phyloP scores from a whole-genome alignment of 2,113 vertebrate genomes.

The Hemicordylus capensis region DNA sequence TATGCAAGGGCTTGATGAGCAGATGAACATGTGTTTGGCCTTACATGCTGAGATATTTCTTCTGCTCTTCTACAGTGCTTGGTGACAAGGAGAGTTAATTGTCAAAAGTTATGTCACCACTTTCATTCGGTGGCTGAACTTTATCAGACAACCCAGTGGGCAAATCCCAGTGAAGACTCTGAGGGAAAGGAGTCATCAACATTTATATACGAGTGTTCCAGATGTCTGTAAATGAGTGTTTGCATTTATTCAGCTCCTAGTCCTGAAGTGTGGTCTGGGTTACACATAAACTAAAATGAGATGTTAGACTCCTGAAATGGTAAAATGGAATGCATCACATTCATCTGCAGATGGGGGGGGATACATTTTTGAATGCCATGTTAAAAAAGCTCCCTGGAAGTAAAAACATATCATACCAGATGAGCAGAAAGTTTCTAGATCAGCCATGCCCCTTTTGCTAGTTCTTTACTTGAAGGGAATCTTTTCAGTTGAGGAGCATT shows the following conservation, averaged over 20 bases:
- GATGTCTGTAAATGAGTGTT: not conserved
- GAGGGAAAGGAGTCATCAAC: conserved; percentile 10
- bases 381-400: no score
- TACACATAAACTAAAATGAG: no score
- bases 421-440: no score
- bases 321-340: no score
- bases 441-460: no score
- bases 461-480: no score
- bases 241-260: not conserved
- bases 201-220: fast-evolving
- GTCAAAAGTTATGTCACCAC: conserved; percentile 36
- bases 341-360: no score
- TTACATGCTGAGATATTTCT: conserved; percentile 39
- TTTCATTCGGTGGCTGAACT: conserved; percentile 17
- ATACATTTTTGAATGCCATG: no score
- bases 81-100: not conserved
- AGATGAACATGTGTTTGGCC: conserved; percentile 55
- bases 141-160: not conserved
- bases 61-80: conserved; percentile 40
- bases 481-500: no score
- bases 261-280: no score
- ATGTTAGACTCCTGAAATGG: no score
- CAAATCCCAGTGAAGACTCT: not conserved
- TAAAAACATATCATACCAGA: no score
- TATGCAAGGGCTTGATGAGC: conserved; percentile 49